phyloP scores from a whole-genome alignment of 2,113 vertebrate genomes.

The Bubalus kerabau region DNA sequence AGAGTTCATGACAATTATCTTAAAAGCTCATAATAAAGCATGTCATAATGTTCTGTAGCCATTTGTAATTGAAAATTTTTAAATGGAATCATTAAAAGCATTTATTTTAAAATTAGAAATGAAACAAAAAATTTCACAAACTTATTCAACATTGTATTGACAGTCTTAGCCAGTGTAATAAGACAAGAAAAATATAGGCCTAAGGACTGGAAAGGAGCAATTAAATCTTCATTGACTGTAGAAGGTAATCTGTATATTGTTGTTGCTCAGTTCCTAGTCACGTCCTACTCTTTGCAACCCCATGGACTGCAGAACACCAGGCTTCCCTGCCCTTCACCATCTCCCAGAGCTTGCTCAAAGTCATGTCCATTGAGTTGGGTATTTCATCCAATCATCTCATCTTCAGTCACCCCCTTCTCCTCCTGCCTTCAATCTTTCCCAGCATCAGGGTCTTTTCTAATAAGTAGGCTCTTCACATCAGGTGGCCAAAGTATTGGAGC shows the following conservation, averaged over 20 bases:
- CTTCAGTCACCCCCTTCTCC: background rate
- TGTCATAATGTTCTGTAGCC: background rate
- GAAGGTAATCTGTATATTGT: background rate
- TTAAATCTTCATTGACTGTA: background rate
- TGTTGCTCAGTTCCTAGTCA: background rate
- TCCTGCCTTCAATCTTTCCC: background rate
- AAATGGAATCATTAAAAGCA: background rate
- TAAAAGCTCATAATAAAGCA: background rate
- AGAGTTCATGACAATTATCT: background rate
- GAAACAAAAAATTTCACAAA: background rate
- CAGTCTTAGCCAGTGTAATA: background rate
- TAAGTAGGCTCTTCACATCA: background rate
- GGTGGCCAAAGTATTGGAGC: background rate
- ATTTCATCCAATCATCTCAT: background rate
- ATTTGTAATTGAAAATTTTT: background rate
- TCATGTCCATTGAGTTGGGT: accelerated
- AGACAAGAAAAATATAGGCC: background rate
- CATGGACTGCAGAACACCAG: background rate
- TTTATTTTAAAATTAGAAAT: background rate
- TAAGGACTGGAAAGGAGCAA: background rate
- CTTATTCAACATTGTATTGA: background rate
- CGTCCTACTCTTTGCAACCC: background rate
- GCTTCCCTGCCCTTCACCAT: background rate
- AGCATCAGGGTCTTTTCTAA: background rate
- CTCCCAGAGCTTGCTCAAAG: background rate